These are phyloP conservation scores for Clusia tigrina DNA, from an alignment of 2,888 invertebrate species.

Conservation along the genomic window DNA sequence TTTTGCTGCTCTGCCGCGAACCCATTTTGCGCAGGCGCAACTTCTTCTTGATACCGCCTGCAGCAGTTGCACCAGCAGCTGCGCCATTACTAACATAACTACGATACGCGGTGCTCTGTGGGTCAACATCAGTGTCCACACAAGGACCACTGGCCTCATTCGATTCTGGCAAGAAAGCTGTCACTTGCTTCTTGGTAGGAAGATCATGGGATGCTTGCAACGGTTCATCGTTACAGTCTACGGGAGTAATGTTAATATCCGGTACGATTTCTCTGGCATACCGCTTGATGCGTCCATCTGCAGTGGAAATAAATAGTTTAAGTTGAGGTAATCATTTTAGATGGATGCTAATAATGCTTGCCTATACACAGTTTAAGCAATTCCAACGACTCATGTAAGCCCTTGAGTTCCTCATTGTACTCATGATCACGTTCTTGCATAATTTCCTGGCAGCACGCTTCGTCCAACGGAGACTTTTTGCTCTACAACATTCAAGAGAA, in stretches of 20 bases:
- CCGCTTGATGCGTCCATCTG: slow-evolving; percentile 51
- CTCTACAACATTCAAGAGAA: slow-evolving; percentile 47
- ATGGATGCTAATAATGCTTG: slow-evolving; percentile 43
- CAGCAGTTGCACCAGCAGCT: slow-evolving; percentile 28
- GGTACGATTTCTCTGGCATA: slow-evolving; percentile 52
- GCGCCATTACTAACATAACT: slow-evolving; percentile 34
- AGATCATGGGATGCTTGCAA: slow-evolving; percentile 38
- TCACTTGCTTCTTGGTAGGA: slow-evolving; percentile 42
- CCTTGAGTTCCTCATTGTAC: slow-evolving; percentile 55
- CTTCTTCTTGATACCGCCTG: slow-evolving; percentile 51
- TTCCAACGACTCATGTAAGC: slow-evolving; percentile 54
- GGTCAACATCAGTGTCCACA: slow-evolving; percentile 50
- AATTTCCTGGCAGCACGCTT: slow-evolving; percentile 59
- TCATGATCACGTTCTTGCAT: slow-evolving; percentile 54
- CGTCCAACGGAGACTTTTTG: slow-evolving; percentile 53
- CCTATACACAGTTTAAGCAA: slow-evolving; percentile 56
- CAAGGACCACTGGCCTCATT: slow-evolving; percentile 52
- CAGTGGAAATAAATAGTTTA: slow-evolving; percentile 13
- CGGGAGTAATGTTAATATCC: slow-evolving; percentile 60
- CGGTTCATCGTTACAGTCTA: slow-evolving; percentile 46
- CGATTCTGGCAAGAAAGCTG: too few relatives aligned
- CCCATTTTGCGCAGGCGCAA: slow-evolving; percentile 61
- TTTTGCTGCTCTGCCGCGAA: slow-evolving; percentile 64
- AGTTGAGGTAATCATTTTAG: background rate
- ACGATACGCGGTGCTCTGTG: slow-evolving; percentile 43